Base-by-base conservation (phyloP, 2,888 invertebrate genomes). In the Aphidoletes aphidimyza region DNA sequence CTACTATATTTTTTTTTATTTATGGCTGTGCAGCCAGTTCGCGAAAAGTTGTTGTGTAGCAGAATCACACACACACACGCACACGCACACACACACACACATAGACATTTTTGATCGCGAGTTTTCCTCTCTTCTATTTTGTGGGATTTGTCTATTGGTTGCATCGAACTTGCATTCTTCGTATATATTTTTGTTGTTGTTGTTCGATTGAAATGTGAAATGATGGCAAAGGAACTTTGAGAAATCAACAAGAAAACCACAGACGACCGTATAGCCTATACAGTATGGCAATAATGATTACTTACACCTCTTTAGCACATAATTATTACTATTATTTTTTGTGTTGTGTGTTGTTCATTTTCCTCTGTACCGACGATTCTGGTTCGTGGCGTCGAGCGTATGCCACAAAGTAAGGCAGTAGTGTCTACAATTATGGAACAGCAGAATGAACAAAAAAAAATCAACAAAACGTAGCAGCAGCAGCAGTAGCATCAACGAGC, bases 361-460 rank as follows among this genome's bases (percentile, higher is more conserved):
- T 69, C 14, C 17, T 11, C 30, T 26, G 30, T 30, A 17, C 34
- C n/a, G n/a, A n/a, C n/a, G n/a, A 34, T 69, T 69, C 69, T 30
- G 5, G 2, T 11, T 30, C 34, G 30, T 69, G 69, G 69, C 69
- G 69, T 69, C 69, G 54, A n/a, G n/a, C 54, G 34, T 69, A 69
- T 69, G 69, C 69, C 69, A 69, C 30, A 69, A 69, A 69, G 69
- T 69, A 69, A 69, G 69, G 69, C 69, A 69, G 30, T 69, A 30
- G 69, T 69, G 54, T 54, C 22, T 14, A 54, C 54, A 54, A 54
- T 54, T 54, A 54, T 54, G 22, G 22, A 22, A 54, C 3, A 54
- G 54, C n/a, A n/a, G n/a, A n/a, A n/a, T n/a, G n/a, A n/a, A n/a
- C n/a, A n/a, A n/a, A n/a, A n/a, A n/a, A n/a, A n/a, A n/a, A n/a